These are phyloP conservation scores for Horisme vitalbata DNA, from an alignment of 2,888 invertebrate genomes.

Conservation along the genomic window DNA sequence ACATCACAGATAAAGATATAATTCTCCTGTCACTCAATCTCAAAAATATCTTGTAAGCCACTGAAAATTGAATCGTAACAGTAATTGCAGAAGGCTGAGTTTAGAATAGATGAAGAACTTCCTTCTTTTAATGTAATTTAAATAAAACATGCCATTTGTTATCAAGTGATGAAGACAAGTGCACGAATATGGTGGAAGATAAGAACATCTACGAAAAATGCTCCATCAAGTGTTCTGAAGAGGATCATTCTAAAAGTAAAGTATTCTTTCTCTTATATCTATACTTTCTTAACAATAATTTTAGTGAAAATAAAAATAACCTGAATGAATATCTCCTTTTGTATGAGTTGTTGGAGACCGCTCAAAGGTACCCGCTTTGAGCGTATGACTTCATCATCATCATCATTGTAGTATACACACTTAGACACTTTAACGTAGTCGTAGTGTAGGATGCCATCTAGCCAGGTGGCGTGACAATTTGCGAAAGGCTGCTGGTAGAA, in stretches of 20 bases:
- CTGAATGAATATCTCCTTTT: no score
- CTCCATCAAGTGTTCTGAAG: slow-evolving; percentile 30
- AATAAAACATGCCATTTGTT: slow-evolving; percentile 16
- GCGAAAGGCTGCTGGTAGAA: no score
- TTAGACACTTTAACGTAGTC: no score
- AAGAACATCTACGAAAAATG: slow-evolving; percentile 30
- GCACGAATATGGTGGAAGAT: slow-evolving; percentile 31
- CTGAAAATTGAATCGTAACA: not conserved
- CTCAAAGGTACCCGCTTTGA: no score
- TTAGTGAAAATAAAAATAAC: no score
- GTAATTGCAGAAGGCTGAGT: not conserved
- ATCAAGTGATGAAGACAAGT: slow-evolving; percentile 33
- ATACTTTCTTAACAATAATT: not conserved
- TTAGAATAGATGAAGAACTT: not conserved
- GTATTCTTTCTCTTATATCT: not conserved
- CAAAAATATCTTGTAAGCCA: not conserved
- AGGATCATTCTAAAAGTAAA: slow-evolving; percentile 35
- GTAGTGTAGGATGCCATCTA: no score
- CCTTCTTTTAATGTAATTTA: slow-evolving; percentile 25
- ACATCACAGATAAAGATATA: not conserved
- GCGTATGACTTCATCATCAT: no score
- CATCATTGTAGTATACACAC: no score
- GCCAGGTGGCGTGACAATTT: no score
- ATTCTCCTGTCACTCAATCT: slow-evolving; percentile 15
- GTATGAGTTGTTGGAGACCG: no score